phyloP scores from a whole-genome alignment of 92 coral and sea anemone genomes.

The Zoanthus sansibaricus region DNA sequence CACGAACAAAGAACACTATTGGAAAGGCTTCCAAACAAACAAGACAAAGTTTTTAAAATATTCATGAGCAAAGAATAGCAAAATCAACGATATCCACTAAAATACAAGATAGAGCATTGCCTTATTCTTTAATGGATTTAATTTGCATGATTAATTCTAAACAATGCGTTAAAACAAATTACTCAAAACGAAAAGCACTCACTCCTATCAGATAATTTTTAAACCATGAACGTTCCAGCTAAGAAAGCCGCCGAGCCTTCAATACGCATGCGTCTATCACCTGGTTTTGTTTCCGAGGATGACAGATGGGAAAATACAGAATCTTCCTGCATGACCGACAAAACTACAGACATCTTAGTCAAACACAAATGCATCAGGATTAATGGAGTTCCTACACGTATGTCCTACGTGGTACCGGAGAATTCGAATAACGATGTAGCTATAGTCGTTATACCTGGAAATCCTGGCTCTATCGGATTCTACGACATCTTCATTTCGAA shows the following conservation, averaged over 20 bases:
- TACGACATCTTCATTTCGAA: constrained; percentile 56
- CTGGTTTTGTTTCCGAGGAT: constrained; percentile 30
- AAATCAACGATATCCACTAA: not conserved
- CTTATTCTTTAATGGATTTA: not conserved
- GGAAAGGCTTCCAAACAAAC: not conserved
- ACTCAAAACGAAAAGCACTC: not conserved
- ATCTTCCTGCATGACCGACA: constrained; percentile 28
- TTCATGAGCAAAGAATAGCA: not conserved
- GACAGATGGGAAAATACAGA: constrained; percentile 17
- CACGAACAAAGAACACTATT: not conserved
- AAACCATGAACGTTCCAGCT: not conserved
- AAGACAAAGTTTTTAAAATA: constrained; percentile 2
- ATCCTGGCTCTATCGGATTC: constrained; percentile 31
- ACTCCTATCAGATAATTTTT: not conserved
- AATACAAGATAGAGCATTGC: not conserved
- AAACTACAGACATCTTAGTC: constrained; percentile 17
- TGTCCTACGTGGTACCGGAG: constrained; percentile 9
- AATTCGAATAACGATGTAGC: not conserved
- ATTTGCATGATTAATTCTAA: not conserved
- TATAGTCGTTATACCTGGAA: not conserved
- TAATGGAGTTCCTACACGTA: constrained; percentile 57
- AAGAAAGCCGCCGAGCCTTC: not conserved
- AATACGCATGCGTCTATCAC: constrained; percentile 38
- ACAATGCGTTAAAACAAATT: constrained; percentile 14
- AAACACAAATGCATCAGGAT: constrained; percentile 36